Percentiles rank a stretch among this genome's conserved stretches.
These are phyloP conservation scores for Caenorhabditis wallacei DNA, from an alignment of 2,888 invertebrate species.

Conservation along the genomic window DNA sequence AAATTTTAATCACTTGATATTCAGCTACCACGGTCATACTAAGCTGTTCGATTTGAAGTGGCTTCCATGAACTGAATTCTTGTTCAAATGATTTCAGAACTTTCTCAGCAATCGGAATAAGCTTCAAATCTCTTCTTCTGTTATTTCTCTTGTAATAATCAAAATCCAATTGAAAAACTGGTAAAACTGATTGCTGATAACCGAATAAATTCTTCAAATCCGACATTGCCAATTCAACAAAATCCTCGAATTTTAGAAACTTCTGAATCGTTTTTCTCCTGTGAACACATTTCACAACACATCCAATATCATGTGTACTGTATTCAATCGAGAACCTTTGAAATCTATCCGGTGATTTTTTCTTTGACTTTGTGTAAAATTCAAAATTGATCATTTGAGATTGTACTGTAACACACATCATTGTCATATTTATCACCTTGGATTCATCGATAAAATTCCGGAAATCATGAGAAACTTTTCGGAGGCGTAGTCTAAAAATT, in stretches of 20 bases:
- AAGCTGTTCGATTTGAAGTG: background rate
- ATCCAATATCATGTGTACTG: background rate
- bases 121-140: background rate
- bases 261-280: background rate
- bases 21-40: background rate
- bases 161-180: background rate
- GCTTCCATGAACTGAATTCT: background rate
- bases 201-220: background rate
- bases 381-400: too few relatives aligned
- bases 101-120: background rate
- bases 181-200: background rate
- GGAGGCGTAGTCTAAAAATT: background rate
- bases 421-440: background rate
- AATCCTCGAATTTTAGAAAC: background rate
- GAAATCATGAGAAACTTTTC: conserved; percentile 2
- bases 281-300: background rate
- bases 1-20: background rate
- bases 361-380: background rate
- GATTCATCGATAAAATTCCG: background rate
- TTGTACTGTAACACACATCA: background rate
- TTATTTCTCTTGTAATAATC: background rate
- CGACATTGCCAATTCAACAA: background rate
- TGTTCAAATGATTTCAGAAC: background rate
- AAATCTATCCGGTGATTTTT: background rate
- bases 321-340: background rate